Percentiles rank a stretch among this genome's conserved stretches.
phyloP scores from a whole-genome alignment of 2,888 invertebrate genomes.

The Thyatira batis region DNA sequence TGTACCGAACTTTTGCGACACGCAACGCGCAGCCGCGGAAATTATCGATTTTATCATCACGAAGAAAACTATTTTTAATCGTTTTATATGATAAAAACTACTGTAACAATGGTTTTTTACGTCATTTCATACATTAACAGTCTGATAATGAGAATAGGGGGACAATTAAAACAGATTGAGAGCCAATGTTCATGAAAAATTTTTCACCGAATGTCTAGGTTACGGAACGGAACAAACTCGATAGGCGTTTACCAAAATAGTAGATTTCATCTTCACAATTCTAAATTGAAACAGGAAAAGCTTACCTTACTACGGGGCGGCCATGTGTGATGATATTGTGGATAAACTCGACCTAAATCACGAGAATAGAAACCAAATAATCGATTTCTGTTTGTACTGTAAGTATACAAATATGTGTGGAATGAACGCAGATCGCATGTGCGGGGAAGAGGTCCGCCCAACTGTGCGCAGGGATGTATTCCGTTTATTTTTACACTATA shows the following conservation, averaged over 20 bases:
- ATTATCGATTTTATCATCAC: too few species aligned
- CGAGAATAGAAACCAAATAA: slow-evolving; percentile 59
- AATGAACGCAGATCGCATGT: slow-evolving; percentile 63
- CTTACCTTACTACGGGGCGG: background rate
- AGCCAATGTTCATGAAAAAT: background rate
- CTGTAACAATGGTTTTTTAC: too few species aligned
- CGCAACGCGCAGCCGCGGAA: too few species aligned
- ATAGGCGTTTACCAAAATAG: background rate
- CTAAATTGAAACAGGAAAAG: background rate
- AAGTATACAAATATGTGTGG: slow-evolving; percentile 39
- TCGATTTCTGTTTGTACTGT: slow-evolving; percentile 70
- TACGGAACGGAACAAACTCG: background rate
- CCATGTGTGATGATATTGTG: slow-evolving; percentile 1
- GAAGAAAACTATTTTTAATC: too few species aligned
- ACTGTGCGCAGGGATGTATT: slow-evolving; percentile 46
- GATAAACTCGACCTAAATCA: slow-evolving; percentile 43
- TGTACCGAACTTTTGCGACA: too few species aligned
- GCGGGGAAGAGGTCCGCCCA: slow-evolving; percentile 59
- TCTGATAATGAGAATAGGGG: too few species aligned
- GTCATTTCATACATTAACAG: too few species aligned
- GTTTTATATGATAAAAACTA: too few species aligned
- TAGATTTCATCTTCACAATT: background rate
- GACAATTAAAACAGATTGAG: background rate
- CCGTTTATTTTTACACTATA: slow-evolving; percentile 4
- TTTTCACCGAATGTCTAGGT: background rate